Base-by-base conservation (phyloP, 2,113 vertebrate genomes). In the Boleophthalmus pectinirostris region DNA sequence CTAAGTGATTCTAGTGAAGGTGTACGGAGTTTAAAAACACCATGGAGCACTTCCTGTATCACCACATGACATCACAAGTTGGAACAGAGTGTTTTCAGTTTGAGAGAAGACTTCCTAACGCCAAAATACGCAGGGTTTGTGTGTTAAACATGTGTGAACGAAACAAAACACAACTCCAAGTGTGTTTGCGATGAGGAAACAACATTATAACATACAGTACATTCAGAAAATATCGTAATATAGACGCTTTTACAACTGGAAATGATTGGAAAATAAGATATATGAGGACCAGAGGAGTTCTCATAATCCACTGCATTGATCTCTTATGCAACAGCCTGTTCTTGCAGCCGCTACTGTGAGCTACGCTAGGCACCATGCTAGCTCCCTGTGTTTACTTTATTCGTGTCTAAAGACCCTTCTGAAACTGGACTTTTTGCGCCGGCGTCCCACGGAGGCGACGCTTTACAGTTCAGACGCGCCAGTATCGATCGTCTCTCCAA, bases 391-490 rank as follows among this genome's bases (percentile, higher is more conserved):
- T 60, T 60, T 60, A 60, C 57, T 24, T 60, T 56, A 29, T 24
- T 29, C 29, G 25, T 60, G 57, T 60, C 35, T 20, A 63, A 63
- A 63, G 18, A 33, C 18, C 60, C 7, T 35, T 72, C 35, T 18
- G 5, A 60, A 45, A 35, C 18, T 51, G 21, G 16, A 3, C 21
- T 43, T 10, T 46, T 61, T 61, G 65, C 35, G 43, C 29, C 16
- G 10, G 51, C 2, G 14, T 77, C 35, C 65, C 29, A 25, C 5
- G 0, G 21, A 75, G 74, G 45, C 33, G 13, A 29, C n/a, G 53
- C 68, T 60, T 8, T 21, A 20, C 45, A 77, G 70, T 57, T 33
- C 53, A 83, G 70, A 54, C 54, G 66, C 60, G 23, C 68, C 47
- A 2, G 18, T 60, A 86, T 75, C 11, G 47, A 84, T 33, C 47